Base-by-base conservation (phyloP, 1,140 invertebrate genomes). In the Xylocopa sonorina region DNA sequence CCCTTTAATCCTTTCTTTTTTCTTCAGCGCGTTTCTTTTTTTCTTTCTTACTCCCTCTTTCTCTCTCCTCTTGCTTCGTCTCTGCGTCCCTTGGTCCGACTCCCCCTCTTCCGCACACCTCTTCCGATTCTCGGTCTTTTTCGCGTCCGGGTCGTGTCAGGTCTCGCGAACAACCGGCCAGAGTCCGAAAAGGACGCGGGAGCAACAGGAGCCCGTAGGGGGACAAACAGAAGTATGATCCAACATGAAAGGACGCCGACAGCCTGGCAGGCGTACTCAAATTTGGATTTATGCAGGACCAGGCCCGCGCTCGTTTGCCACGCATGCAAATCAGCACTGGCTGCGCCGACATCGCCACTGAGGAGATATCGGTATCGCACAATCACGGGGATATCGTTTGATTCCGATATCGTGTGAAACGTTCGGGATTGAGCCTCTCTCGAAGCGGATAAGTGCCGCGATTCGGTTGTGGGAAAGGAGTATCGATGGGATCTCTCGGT, bases 171-270 rank as follows among this genome's bases (percentile, higher is more conserved):
- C 62, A 32, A 81, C 43, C 73, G 41, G 77, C 64, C 78, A 58
- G 51, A 57, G 76, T 88, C 86, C 80, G 67, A 82, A 82, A n/a
- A 85, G 78, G 82, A 82, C 77, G 63, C 82, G 62, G n/a, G n/a
- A 48, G 41, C 53, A 80, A 63, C 71, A 67, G 80, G 57, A 83
- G 64, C 73, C 76, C 32, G n/a, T n/a, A n/a, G 80, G 69, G 80
- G 83, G 75, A 85, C 84, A 85, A 85, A 87, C 83, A 83, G 81
- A 86, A 83, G 87, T 89, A 87, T 86, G 88, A 83, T 89, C 87
- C 84, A 85, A 90, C 81, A 89, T 89, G 83, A 90, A 90, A 90
- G 87, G 58, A 83, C 84, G 88, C 84, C 85, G 62, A 41, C 55
- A 48, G 57, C 48, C 48, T 55, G 69, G 46, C 51, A 69, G 66